phyloP scores from a whole-genome alignment of 2,113 vertebrate species.

The Climacteris rufus region DNA sequence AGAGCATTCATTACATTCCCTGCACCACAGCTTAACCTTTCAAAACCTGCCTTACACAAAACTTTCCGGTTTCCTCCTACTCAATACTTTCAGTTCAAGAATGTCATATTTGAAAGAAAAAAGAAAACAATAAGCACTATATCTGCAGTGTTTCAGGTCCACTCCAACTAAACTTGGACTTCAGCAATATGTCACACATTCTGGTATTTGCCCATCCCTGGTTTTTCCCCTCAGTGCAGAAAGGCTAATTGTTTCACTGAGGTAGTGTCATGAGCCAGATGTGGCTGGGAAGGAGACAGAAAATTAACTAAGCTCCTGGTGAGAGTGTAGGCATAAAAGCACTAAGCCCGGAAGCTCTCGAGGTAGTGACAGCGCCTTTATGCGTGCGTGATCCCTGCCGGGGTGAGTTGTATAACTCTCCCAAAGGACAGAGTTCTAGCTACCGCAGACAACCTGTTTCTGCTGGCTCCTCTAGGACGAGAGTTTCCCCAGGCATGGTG shows the following conservation, averaged over 20 bases:
- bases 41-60: not conserved
- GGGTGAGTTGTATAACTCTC: no score
- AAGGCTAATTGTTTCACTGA: not conserved
- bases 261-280: not conserved
- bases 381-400: no score
- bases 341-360: no score
- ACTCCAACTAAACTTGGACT: not conserved
- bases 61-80: not conserved
- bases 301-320: not conserved
- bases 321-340: not conserved
- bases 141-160: not conserved
- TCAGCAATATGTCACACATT: not conserved
- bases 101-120: not conserved
- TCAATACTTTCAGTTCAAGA: not conserved
- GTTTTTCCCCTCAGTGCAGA: not conserved
- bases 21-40: not conserved
- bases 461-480: no score
- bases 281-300: not conserved
- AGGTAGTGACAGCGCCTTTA: no score
- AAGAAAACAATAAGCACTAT: not conserved
- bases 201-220: not conserved
- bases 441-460: no score
- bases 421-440: no score
- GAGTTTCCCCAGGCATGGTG: no score
- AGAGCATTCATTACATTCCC: not conserved